Base-by-base conservation (phyloP, 92 coral and sea anemone species). In the Zoanthus gigantus region DNA sequence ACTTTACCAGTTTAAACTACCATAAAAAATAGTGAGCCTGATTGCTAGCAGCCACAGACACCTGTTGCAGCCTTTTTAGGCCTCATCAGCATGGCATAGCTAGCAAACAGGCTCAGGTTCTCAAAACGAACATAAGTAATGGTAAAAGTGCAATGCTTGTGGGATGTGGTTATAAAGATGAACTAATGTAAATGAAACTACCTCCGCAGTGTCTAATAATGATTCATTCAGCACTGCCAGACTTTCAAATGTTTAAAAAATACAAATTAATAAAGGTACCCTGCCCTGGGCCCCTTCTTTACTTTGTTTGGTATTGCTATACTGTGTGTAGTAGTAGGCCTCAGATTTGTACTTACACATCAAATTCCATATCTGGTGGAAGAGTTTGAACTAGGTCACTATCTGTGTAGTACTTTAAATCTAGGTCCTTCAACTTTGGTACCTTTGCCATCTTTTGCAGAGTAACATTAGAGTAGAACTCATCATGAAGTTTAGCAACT, bases 401-500 rank as follows among this genome's bases (percentile, higher is more conserved):
- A 81, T 95, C 98, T 23, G 96, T 83, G 75, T 95, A 95, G 87
- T 89, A 88, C 58, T 91, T 85, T 67, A 53, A 11, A 0, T 82
- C 94, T 53, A 95, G 79, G 13, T 95, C 72, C n/a, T 93, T 85
- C 58, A 95, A 88, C 47, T 94, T 87, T 1, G 90, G 53, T 14
- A 95, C 98, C 79, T 91, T 93, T 32, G 98, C 96, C 90, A 81
- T 92, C 69, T 88, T 47, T 87, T 95, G 91, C 5, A 92, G 83
- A 8, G 94, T 84, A 78, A 76, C 74, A 78, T 92, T 94, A 18
- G 93, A 89, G 87, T 97, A 94, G 86, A 95, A 92, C 63, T 88
- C 88, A 86, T 96, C 92, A 83, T 92, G 96, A 0, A 94, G 63
- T 50, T 86, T 92, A 32, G 98, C 95, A 74, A 96, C 98, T 76